phyloP scores from a whole-genome alignment of 2,888 invertebrate genomes.

The Lepidonotus clava region DNA sequence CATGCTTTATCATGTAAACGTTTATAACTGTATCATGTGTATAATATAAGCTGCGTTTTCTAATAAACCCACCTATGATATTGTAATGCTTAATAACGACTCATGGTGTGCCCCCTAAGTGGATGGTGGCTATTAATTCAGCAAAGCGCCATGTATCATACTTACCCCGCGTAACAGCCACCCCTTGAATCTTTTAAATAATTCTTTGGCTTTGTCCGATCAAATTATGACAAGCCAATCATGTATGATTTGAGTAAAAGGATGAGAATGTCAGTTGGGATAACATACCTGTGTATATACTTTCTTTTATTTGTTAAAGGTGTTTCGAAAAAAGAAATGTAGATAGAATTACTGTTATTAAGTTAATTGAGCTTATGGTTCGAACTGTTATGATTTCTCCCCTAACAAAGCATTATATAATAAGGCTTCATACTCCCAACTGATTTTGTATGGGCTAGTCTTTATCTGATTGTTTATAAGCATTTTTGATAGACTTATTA shows the following conservation, averaged over 20 bases:
- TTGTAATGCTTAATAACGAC: background rate
- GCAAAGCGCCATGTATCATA: background rate
- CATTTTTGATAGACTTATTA: background rate
- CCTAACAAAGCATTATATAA: too few relatives aligned
- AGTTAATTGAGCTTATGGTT: background rate
- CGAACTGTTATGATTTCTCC: background rate
- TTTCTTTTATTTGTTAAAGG: background rate
- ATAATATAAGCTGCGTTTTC: background rate
- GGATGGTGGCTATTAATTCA: too few relatives aligned
- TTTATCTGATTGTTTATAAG: background rate
- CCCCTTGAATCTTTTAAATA: background rate
- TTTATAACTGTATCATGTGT: background rate
- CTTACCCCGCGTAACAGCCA: too few relatives aligned
- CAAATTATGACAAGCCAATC: background rate
- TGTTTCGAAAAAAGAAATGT: background rate
- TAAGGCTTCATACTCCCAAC: too few relatives aligned
- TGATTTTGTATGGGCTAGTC: background rate
- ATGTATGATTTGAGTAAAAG: background rate
- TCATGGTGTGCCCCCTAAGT: too few relatives aligned
- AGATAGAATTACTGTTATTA: background rate
- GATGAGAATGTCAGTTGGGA: slow-evolving; percentile 11
- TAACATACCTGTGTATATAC: background rate
- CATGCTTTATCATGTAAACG: slow-evolving; percentile 13
- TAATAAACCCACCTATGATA: background rate
- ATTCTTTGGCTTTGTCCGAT: too few relatives aligned